These are phyloP conservation scores for Euproctis similis DNA, from an alignment of 2,888 invertebrate genomes.

Conservation along the genomic window DNA sequence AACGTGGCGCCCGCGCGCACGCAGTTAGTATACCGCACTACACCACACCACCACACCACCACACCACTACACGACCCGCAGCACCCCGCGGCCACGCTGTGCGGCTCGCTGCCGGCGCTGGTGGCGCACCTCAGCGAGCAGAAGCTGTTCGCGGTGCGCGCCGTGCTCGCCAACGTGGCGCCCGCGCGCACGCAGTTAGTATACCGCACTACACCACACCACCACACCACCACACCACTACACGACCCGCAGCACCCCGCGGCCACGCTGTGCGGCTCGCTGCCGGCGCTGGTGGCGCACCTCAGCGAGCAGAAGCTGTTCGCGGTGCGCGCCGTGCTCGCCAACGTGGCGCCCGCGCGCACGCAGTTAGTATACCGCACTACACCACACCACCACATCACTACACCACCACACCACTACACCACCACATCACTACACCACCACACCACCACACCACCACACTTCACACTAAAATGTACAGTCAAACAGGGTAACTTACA, in stretches of 20 bases:
- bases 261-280: slow-evolving; percentile 86
- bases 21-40: too few species aligned
- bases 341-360: slow-evolving; percentile 10
- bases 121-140: slow-evolving; percentile 93
- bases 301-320: slow-evolving; percentile 92
- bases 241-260: slow-evolving; percentile 93
- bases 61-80: too few species aligned
- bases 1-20: slow-evolving; percentile 89
- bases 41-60: too few species aligned
- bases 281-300: slow-evolving; percentile 92
- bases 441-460: slow-evolving; percentile 91
- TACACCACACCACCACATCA: too few species aligned
- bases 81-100: slow-evolving; percentile 88
- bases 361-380: not conserved
- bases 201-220: not conserved
- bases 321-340: slow-evolving; percentile 48
- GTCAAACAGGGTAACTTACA: too few species aligned
- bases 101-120: slow-evolving; percentile 90
- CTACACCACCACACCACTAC: too few species aligned
- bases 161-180: slow-evolving; percentile 29
- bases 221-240: too few species aligned
- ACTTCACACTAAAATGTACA: too few species aligned
- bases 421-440: too few species aligned
- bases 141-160: slow-evolving; percentile 79
- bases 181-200: not conserved